A percentile compares a stretch with the other conserved stretches of the same genome.
These are phyloP conservation scores for Xenotilapia caudafasciata DNA, from an alignment of 2,113 vertebrate genomes.

Conservation along the genomic window DNA sequence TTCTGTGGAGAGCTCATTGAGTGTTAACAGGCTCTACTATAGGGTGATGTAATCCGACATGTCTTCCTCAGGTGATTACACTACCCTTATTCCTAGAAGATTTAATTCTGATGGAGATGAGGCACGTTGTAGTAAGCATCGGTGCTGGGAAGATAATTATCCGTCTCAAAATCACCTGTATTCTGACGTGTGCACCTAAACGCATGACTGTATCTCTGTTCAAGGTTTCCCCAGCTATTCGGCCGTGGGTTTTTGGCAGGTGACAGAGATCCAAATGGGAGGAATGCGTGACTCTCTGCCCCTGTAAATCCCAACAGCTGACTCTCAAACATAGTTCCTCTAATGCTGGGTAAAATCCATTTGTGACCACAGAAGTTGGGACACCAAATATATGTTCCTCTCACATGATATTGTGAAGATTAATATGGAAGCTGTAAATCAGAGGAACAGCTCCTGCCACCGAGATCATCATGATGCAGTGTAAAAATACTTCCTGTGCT, in stretches of 20 bases:
- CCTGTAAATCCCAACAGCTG: conserved; percentile 45
- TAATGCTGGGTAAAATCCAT: conserved; percentile 26
- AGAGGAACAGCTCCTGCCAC: not conserved
- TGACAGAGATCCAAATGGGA: not conserved
- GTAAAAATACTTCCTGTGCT: conserved; percentile 2
- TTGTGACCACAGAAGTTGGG: not conserved
- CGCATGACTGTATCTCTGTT: not conserved
- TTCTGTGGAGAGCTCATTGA: not conserved
- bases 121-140: conserved; percentile 17
- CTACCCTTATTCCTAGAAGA: conserved; percentile 2
- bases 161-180: not conserved
- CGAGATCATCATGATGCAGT: conserved; percentile 1
- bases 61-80: not conserved
- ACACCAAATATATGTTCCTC: not conserved
- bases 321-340: conserved; percentile 55
- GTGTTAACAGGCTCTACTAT: conserved; percentile 9
- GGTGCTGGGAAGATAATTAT: conserved; percentile 6
- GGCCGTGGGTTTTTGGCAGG: not conserved
- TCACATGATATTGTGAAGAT: conserved; percentile 33
- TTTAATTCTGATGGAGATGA: not conserved
- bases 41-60: conserved; percentile 44
- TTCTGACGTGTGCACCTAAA: conserved; percentile 4
- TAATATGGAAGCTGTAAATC: conserved; percentile 30
- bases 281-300: not conserved
- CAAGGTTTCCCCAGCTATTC: not conserved